Percentiles rank a stretch among this genome's conserved stretches.
phyloP scores from a whole-genome alignment of 1,140 invertebrate genomes.

The Drosophila seguyi region DNA sequence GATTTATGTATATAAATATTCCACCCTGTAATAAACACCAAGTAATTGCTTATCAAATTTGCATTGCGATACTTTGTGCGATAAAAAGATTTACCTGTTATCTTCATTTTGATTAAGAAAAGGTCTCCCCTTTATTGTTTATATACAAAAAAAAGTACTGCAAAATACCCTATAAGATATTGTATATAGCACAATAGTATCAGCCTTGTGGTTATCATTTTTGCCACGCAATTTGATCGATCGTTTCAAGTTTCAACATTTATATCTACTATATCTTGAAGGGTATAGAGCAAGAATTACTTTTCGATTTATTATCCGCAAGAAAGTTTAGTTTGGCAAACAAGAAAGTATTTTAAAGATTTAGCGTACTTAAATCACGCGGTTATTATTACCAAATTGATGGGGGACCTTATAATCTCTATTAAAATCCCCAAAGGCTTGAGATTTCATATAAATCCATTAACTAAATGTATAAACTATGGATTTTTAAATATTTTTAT shows the following conservation, averaged over 20 bases:
- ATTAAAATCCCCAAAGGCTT: neutral
- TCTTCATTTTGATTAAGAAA: neutral
- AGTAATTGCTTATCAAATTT: conserved; percentile 7
- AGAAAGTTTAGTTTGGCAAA: no score
- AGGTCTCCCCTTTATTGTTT: neutral
- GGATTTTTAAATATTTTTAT: neutral
- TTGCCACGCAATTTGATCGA: conserved; percentile 13
- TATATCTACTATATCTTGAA: conserved; percentile 9
- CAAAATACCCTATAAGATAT: neutral
- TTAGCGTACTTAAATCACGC: neutral
- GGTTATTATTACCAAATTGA: conserved; percentile 10
- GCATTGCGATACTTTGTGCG: neutral
- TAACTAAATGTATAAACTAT: neutral
- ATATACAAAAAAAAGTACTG: neutral
- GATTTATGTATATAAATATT: neutral
- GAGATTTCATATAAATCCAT: neutral
- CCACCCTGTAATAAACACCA: neutral
- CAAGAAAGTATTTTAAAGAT: no score
- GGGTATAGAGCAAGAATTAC: conserved; percentile 15
- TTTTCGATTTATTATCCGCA: conserved; percentile 24
- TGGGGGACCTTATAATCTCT: neutral
- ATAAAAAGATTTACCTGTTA: conserved; percentile 4
- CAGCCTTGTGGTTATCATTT: conserved; percentile 3
- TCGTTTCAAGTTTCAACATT: conserved; percentile 3
- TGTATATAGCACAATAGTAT: neutral